phyloP scores from a whole-genome alignment of 2,888 invertebrate genomes.

The Shargacucullia verbasci region DNA sequence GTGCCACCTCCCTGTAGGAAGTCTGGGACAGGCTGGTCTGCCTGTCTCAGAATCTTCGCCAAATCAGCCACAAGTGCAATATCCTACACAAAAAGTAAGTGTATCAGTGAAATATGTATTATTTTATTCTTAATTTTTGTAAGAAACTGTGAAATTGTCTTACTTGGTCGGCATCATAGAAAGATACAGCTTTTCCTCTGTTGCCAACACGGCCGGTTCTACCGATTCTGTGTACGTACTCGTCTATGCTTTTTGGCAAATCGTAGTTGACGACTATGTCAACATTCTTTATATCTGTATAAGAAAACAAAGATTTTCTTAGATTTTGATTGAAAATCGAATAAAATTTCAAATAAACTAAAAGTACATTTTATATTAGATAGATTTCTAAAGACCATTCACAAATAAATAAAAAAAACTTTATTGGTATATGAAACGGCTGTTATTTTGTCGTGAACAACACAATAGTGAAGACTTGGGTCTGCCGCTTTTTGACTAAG shows the following conservation, averaged over 20 bases:
- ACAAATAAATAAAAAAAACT: too few relatives aligned
- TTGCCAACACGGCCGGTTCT: constrained; percentile 98
- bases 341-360: too few relatives aligned
- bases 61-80: constrained; percentile 90
- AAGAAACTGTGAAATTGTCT: constrained; percentile 20
- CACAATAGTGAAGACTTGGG: too few relatives aligned
- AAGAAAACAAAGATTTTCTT: constrained; percentile 15
- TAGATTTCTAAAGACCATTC: too few relatives aligned
- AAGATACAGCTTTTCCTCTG: constrained; percentile 95
- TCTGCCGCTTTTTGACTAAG: too few relatives aligned
- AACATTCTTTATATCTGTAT: constrained; percentile 94
- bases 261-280: constrained; percentile 97
- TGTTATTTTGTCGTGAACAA: too few relatives aligned
- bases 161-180: constrained; percentile 91
- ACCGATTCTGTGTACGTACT: constrained; percentile 98
- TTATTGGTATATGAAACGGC: too few relatives aligned
- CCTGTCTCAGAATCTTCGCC: constrained; percentile 93
- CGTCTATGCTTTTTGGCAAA: constrained; percentile 96
- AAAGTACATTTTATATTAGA: too few relatives aligned
- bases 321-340: too few relatives aligned
- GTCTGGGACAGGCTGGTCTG: constrained; percentile 94
- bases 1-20: constrained; percentile 90
- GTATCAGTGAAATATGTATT: too few relatives aligned
- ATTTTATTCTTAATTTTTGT: background rate
- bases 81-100: constrained; percentile 82